A percentile compares a stretch with the other conserved stretches of the same genome.
These are phyloP conservation scores for Scalopus aquaticus DNA, from an alignment of 2,113 vertebrate genomes.

Conservation along the genomic window DNA sequence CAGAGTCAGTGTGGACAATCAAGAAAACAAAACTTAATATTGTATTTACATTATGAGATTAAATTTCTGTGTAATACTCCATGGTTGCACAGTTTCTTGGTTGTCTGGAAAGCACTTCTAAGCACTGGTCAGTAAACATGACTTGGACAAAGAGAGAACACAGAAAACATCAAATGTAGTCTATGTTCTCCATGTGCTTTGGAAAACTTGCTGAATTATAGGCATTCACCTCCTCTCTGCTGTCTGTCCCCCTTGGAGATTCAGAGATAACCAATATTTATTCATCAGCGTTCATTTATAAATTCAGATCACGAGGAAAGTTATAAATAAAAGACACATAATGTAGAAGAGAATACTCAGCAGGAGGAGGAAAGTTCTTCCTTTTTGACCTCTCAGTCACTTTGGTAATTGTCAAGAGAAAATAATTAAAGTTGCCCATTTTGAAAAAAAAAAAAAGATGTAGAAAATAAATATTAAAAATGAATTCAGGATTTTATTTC, in stretches of 20 bases:
- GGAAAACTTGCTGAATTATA: neutral
- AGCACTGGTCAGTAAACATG: neutral
- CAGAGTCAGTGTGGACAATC: neutral
- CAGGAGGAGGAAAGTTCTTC: neutral
- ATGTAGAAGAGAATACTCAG: neutral
- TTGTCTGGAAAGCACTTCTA: neutral
- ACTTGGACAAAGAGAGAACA: neutral
- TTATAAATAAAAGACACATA: slow-evolving; percentile 18
- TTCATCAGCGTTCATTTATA: slow-evolving; percentile 3
- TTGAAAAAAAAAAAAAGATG: neutral
- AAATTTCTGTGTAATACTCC: neutral
- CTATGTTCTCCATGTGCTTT: neutral
- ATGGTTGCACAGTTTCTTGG: neutral
- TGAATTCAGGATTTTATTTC: slow-evolving; percentile 19
- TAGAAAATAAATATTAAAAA: slow-evolving; percentile 14
- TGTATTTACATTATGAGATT: neutral
- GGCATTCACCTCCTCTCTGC: neutral
- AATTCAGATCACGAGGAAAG: slow-evolving; percentile 16
- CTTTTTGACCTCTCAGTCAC: neutral
- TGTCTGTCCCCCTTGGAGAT: neutral
- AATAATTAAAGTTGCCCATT: neutral
- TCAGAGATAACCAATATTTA: neutral
- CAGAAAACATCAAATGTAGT: neutral
- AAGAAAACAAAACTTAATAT: neutral
- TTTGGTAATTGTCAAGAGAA: slow-evolving; percentile 9